Percentiles rank a stretch among this genome's conserved stretches.
Evolutionary conservation across 2,113 vertebrate species (phyloP).

Genomic region (Stictonetta naevosa): DNA sequence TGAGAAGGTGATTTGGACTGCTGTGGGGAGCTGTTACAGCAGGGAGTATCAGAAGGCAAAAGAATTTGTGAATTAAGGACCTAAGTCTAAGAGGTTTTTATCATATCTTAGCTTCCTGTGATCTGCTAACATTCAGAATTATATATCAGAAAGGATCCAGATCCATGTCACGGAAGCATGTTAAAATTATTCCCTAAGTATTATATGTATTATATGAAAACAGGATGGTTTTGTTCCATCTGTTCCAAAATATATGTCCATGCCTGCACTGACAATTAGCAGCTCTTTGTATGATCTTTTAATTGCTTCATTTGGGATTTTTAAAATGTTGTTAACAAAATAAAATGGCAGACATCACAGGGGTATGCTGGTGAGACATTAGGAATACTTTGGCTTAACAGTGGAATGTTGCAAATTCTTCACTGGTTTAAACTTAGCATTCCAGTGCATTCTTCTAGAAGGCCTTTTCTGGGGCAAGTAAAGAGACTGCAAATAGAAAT

Average conservation of each 20-base stretch:
- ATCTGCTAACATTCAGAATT: conserved; percentile 9
- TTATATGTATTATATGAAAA: neutral
- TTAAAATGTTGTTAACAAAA: neutral
- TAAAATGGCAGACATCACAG: neutral
- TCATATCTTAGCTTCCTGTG: neutral
- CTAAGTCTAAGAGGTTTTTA: conserved; percentile 18
- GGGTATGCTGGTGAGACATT: neutral
- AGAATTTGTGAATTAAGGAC: conserved; percentile 12
- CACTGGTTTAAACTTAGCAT: neutral
- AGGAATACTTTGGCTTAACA: neutral
- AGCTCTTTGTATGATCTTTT: neutral
- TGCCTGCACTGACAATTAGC: neutral
- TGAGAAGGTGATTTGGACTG: conserved; percentile 41
- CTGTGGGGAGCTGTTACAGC: neutral
- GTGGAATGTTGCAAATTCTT: neutral
- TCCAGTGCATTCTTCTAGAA: neutral
- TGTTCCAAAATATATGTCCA: neutral
- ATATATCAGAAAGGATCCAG: neutral
- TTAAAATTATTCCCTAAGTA: neutral
- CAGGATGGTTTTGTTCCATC: neutral
- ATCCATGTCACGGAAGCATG: neutral
- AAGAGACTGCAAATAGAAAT: neutral
- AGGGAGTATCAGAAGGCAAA: conserved; percentile 29
- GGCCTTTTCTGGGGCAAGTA: neutral
- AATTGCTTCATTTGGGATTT: neutral